phyloP scores from a whole-genome alignment of 1,140 invertebrate species.

The Scaptomyza montana region DNA sequence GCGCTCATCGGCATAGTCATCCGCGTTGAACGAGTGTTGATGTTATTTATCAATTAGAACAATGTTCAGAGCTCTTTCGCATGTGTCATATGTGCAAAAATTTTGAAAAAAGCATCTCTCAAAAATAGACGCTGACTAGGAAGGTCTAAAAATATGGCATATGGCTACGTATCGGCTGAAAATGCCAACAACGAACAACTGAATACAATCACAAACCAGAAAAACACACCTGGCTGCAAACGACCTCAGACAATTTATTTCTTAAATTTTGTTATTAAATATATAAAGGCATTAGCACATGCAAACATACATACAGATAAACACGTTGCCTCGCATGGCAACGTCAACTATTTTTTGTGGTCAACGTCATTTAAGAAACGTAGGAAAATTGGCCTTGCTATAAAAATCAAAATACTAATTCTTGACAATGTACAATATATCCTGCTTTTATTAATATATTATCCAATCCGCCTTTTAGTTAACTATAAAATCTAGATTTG shows the following conservation, averaged over 20 bases:
- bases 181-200: constrained; percentile 34
- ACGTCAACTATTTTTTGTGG: constrained; percentile 58
- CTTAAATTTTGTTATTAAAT: constrained; percentile 31
- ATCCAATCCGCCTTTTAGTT: too few species aligned
- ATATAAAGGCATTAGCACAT: constrained; percentile 2
- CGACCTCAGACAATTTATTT: constrained; percentile 53
- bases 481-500: too few species aligned
- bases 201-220: constrained; percentile 32
- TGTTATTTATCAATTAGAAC: constrained; percentile 50
- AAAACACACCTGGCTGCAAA: constrained; percentile 63
- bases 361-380: constrained; percentile 57
- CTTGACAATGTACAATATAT: constrained; percentile 11
- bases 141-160: constrained; percentile 68
- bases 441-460: not conserved
- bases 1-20: constrained; percentile 44
- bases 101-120: constrained; percentile 65
- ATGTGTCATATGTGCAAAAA: constrained; percentile 78
- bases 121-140: constrained; percentile 71
- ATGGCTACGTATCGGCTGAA: constrained; percentile 32
- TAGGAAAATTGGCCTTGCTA: not conserved
- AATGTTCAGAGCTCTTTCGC: constrained; percentile 40
- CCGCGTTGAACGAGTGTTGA: constrained; percentile 13
- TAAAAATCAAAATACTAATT: not conserved
- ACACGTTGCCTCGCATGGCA: constrained; percentile 37
- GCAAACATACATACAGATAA: not conserved